Evolutionary conservation across 2,888 invertebrate genomes (phyloP), one percentile per base, ranked within the genome.

Genomic region (Dyspetes luteomarginatus): DNA sequence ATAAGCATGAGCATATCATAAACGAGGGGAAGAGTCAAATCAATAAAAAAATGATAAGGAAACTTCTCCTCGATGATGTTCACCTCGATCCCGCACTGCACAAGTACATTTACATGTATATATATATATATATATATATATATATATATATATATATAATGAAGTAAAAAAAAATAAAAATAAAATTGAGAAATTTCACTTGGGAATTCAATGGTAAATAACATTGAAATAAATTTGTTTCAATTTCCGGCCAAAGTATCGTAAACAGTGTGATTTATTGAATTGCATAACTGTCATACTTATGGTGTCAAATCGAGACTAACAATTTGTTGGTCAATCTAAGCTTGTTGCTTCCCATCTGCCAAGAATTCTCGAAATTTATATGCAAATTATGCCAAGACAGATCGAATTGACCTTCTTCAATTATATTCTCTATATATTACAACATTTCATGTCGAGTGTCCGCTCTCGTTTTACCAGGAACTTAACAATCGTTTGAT

Each of bases 401-500:
- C 62, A 41, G 7, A 55, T 68, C 62, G 22, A 77, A 73, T 77
- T 73, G 73, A 77, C 77, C 68, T 69, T 52, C 56, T 41, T 56
- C 41, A 28, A 55, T 26, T 26, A 64, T 55, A 26, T 15, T 30
- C 19, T 15, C 15, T 45, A 4, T 4, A 45, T 3, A 17, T 5
- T 52, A 9, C 22, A 24, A 24, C 26, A 58, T 26, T 62, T 72
- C 41, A 22, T 19, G 52, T 52, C 62, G 24, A 36, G 62, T 52
- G 24, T 5, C 19, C n/a, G n/a, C 19, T 36, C 26, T 45, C 4
- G 62, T n/a, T 56, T 74, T 58, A 69, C 64, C 50, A 48, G 28
- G 64, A 77, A 69, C 45, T 24, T 69, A 64, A 30, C 64, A 73
- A 77, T 72, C 52, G 64, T 73, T 58, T 77, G 68, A 73, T 45